Percentiles rank a stretch among this genome's conserved stretches.
phyloP scores from a whole-genome alignment of 2,888 invertebrate species.

The Tryphoninae sp. region DNA sequence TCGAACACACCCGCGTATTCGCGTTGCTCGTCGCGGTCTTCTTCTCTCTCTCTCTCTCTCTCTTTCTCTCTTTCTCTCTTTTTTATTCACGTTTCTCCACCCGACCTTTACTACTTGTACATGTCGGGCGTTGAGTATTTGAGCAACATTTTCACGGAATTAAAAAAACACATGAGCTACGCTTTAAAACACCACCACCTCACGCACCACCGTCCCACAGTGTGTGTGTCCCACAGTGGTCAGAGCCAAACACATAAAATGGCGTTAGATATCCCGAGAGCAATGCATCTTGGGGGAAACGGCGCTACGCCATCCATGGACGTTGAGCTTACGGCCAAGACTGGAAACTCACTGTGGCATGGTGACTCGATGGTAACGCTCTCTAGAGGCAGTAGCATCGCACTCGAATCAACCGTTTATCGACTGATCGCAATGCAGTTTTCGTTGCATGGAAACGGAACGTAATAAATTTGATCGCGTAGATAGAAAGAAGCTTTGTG shows the following conservation, averaged over 20 bases:
- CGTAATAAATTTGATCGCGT: neutral
- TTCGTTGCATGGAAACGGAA: too few species aligned
- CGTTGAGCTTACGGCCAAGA: neutral
- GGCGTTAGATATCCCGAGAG: slow-evolving; percentile 74
- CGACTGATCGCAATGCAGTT: too few species aligned
- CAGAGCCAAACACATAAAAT: slow-evolving; percentile 80
- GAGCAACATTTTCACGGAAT: slow-evolving; percentile 74
- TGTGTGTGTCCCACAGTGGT: slow-evolving; percentile 71
- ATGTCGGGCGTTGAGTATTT: slow-evolving; percentile 76
- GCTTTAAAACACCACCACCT: slow-evolving; percentile 59
- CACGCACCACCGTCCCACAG: slow-evolving; percentile 62
- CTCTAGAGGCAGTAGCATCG: neutral
- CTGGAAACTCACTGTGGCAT: neutral
- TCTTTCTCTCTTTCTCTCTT: slow-evolving; percentile 2
- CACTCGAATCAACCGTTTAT: too few species aligned
- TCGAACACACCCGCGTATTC: slow-evolving; percentile 51
- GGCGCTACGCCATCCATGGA: slow-evolving; percentile 14
- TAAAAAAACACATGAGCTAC: slow-evolving; percentile 62
- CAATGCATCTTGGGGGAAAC: slow-evolving; percentile 73
- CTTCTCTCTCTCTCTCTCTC: slow-evolving; percentile 5
- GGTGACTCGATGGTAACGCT: neutral
- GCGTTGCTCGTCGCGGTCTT: slow-evolving; percentile 51
- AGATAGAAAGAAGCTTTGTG: slow-evolving; percentile 4
- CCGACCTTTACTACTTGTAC: slow-evolving; percentile 74
- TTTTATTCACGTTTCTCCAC: slow-evolving; percentile 40